A percentile compares a stretch with the other conserved stretches of the same genome.
Conservation (phyloP, 1,140 invertebrate species). For the Gryllus bimaculatus region DNA sequence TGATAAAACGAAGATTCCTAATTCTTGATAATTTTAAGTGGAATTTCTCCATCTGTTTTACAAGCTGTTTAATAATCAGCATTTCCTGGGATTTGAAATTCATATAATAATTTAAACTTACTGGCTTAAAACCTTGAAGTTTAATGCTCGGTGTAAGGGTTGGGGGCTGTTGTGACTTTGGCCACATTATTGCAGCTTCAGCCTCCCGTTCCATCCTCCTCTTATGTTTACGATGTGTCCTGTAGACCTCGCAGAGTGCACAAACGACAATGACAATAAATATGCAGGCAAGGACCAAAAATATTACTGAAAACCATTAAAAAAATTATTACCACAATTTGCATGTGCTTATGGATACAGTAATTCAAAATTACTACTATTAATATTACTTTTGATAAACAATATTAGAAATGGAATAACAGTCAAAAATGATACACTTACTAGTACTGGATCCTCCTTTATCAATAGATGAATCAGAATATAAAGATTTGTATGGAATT, state of each 20-base stretch:
- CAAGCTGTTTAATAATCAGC: too few relatives aligned
- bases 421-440: constrained; percentile 21
- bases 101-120: not conserved
- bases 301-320: constrained; percentile 28
- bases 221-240: constrained; percentile 41
- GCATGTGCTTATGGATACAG: too few relatives aligned
- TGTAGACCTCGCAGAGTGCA: constrained; percentile 31
- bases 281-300: constrained; percentile 29
- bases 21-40: too few relatives aligned
- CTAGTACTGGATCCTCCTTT: constrained; percentile 64
- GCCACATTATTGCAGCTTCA: constrained; percentile 54
- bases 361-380: too few relatives aligned
- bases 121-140: constrained; percentile 16
- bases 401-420: not conserved
- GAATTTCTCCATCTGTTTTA: too few relatives aligned
- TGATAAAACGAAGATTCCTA: too few relatives aligned
- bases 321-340: not conserved
- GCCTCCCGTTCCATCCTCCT: constrained; percentile 54
- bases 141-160: constrained; percentile 18
- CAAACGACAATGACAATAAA: constrained; percentile 29
- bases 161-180: constrained; percentile 48
- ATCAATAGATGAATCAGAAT: constrained; percentile 57
- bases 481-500: constrained; percentile 59
- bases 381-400: not conserved
- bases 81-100: too few relatives aligned